Base-by-base conservation (phyloP, 2,888 invertebrate genomes). In the Xestia ashworthii region DNA sequence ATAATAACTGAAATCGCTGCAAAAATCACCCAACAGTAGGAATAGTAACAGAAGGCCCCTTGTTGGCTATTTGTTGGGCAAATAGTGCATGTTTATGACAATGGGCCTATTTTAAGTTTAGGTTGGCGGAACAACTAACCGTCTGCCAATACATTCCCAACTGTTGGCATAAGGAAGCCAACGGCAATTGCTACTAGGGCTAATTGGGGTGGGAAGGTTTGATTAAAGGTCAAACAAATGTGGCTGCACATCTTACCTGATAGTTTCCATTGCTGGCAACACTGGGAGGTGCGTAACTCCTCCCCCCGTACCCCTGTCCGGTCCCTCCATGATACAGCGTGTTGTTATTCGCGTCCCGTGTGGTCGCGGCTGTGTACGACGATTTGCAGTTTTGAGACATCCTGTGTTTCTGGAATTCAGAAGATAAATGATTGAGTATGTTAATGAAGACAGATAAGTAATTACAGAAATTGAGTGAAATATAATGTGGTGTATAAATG, bases 341-440 rank as follows among this genome's bases (percentile, higher is more conserved):
- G 93, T 97, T 97, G 93, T 97, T 97, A 91, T 97, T 97, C 60
- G 97, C 97, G 82, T 97, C 97, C 86, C 97, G 92, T 78, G 97
- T 93, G 62, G 97, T 96, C 80, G 95, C 93, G 6, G 94, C 90
- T 9, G 97, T 93, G 91, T 97, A 97, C 78, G 95, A 94, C 0
- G 95, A 92, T 88, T 97, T 97, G 94, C 97, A 97, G 91, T 97
- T 97, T 84, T 97, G 97, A 65, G 97, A 97, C 97, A 97, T 97
- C 32, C 62, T 95, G 90, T 89, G 78, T 53, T 78, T 71, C 91
- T 90, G 90, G 32, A 88, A 89, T 65, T 5, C 0, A 19, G 32
- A 32, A 41, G 32, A 64, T 14, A 22, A 41, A 53, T 5, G 9
- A 38, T 53, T 81, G 25, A 80, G 32, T 14, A 46, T 25, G 8